Evolutionary conservation across 2,888 invertebrate species (phyloP), one percentile per base, ranked within the genome.

Genomic region (Ormyrus pomaceus): DNA sequence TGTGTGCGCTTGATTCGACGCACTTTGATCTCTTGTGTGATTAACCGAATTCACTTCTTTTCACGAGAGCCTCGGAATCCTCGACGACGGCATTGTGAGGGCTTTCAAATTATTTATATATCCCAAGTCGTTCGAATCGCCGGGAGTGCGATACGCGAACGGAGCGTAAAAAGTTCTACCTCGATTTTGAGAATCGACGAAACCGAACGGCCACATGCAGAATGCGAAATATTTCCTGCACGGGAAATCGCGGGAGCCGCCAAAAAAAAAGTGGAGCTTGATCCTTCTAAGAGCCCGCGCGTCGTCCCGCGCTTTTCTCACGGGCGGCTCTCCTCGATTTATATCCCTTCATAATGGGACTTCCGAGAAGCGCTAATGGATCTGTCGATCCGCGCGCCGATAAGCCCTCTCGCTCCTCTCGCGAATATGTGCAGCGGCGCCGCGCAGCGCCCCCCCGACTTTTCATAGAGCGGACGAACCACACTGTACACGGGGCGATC

Each of bases 281-380:
- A 19, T 19, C 19, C 55, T 5, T 45, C 46, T 13, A 48, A 56
- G 55, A 65, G 48, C 48, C 53, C 11, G 5, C 7, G 9, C 59
- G 59, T 56, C 10, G 13, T 59, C 70, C 55, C 50, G 46, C 75
- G 11, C 48, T 68, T 19, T 59, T 19, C 6, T 19, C 53, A 19
- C 19, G 19, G 19, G 19, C 19, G 19, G 19, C 19, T 6, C 50
- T 6, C 50, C 65, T 56, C 56, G 50, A 34, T 71, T 71, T 56
- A 19, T 19, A 76, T 80, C 61, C 76, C 68, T 34, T 69, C 13
- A 73, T 73, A 77, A 80, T 80, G 69, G 77, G 58, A 62, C 70
- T 75, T 69, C 69, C 48, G 56, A 77, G 80, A 77, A 80, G 62
- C 53, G 80, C 73, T 77, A 80, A 77, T 80, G 80, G 77, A 80